Evolutionary conservation across 2,797 vertebrate species (phyloP).

Genomic region (Mallotus villosus): DNA sequence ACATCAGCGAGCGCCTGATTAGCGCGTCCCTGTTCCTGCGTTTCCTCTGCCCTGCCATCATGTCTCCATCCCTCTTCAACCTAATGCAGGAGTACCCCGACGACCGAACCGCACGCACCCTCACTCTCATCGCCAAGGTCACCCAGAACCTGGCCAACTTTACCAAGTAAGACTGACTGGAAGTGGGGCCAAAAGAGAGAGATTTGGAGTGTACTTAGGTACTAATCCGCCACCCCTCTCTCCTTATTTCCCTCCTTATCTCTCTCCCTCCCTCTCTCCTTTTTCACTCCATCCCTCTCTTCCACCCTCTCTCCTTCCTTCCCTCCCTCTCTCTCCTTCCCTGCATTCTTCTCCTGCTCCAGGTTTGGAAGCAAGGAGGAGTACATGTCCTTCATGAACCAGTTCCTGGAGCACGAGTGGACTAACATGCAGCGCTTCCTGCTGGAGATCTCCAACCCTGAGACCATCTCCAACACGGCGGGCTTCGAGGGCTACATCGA

Average conservation of each 20-base stretch:
- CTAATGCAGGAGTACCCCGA: constrained; percentile 97
- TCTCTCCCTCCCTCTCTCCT: not conserved
- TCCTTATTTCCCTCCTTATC: not conserved
- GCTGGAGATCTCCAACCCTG: constrained; percentile 95
- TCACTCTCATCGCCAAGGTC: constrained; percentile 98
- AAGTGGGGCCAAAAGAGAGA: not conserved
- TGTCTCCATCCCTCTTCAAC: constrained; percentile 97
- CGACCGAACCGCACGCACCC: constrained; percentile 92
- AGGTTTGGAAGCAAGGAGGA: constrained; percentile 99
- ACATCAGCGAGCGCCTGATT: constrained; percentile 98
- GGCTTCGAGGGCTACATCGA: constrained; percentile 98
- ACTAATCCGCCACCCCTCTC: not conserved
- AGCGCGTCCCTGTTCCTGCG: constrained; percentile 96
- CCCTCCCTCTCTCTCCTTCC: not conserved
- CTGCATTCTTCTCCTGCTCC: constrained; percentile 4
- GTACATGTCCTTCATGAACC: constrained; percentile 99
- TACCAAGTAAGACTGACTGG: constrained; percentile 83
- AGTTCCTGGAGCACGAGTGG: constrained; percentile 98
- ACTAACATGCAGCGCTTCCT: constrained; percentile 98
- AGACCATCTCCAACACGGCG: constrained; percentile 95
- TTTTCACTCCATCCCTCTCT: no score
- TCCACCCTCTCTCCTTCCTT: no score
- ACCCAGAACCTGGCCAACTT: constrained; percentile 99
- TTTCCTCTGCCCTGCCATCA: constrained; percentile 97
- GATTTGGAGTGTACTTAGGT: not conserved